These are phyloP conservation scores for Leptosomus discolor DNA, from an alignment of 2,113 vertebrate genomes.

Conservation along the genomic window DNA sequence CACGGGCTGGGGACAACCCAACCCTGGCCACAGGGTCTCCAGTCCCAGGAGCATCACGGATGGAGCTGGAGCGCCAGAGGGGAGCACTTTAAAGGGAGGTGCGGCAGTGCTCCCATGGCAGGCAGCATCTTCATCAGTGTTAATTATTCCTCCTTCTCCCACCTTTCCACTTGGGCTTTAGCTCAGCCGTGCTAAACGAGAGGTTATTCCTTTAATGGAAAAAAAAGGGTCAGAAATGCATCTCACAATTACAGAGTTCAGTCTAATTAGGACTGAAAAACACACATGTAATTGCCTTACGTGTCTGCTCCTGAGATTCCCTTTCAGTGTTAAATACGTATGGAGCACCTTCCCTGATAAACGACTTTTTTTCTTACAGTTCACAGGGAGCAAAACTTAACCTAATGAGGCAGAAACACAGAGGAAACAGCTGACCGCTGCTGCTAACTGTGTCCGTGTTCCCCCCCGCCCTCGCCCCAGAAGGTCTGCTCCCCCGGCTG, in stretches of 20 bases:
- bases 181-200: not conserved
- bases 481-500: not conserved
- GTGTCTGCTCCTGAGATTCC: not conserved
- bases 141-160: constrained; percentile 18
- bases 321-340: not conserved
- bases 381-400: not conserved
- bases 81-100: not conserved
- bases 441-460: too few species aligned
- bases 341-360: not conserved
- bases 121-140: not conserved
- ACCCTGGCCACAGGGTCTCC: not conserved
- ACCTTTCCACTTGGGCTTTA: not conserved
- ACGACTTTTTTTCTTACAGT: not conserved
- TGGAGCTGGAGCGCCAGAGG: not conserved
- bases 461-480: too few species aligned
- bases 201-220: not conserved
- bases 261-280: constrained; percentile 28
- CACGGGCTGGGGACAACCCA: not conserved
- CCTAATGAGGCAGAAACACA: not conserved
- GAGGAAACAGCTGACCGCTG: not conserved
- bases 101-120: not conserved
- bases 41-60: not conserved
- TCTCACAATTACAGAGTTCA: not conserved
- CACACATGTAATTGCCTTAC: not conserved
- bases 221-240: not conserved